Evolutionary conservation across 1,140 invertebrate genomes (phyloP).

Genomic region (Zaprionus davidi): DNA sequence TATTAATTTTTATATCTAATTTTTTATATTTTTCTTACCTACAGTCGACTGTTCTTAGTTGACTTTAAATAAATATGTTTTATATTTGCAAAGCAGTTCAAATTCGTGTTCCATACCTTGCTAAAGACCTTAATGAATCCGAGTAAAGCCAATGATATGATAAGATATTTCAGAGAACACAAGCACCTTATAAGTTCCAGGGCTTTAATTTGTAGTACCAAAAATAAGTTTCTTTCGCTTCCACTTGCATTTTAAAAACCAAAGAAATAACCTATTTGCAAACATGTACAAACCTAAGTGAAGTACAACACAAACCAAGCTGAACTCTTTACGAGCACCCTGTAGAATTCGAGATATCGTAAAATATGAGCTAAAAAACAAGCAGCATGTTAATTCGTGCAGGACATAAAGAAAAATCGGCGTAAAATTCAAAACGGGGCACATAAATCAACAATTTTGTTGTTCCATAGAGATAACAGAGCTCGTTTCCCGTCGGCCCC

Average conservation of each 20-base stretch:
- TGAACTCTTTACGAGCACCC: conserved; percentile 6
- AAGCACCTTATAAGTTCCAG: conserved; percentile 63
- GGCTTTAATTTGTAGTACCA: no score
- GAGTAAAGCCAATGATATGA: background rate
- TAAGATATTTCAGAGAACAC: conserved; percentile 18
- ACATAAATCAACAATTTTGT: conserved; percentile 76
- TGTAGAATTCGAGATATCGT: conserved; percentile 20
- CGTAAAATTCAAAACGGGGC: conserved; percentile 58
- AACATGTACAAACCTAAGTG: no score
- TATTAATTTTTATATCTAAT: no score
- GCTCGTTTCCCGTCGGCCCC: background rate
- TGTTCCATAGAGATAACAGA: conserved; percentile 51
- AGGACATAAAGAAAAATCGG: conserved; percentile 67
- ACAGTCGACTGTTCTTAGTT: no score
- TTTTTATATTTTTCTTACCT: no score
- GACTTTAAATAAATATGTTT: no score
- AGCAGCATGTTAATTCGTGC: conserved; percentile 69
- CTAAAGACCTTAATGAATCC: background rate
- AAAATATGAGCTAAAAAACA: conserved; percentile 27
- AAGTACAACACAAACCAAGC: conserved; percentile 4
- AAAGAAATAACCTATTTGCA: no score
- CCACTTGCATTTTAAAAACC: no score
- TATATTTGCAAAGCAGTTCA: no score
- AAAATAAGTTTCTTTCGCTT: no score
- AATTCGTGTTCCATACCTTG: no score